phyloP scores from a whole-genome alignment of 2,797 vertebrate species.

The Thalassophryne amazonica region DNA sequence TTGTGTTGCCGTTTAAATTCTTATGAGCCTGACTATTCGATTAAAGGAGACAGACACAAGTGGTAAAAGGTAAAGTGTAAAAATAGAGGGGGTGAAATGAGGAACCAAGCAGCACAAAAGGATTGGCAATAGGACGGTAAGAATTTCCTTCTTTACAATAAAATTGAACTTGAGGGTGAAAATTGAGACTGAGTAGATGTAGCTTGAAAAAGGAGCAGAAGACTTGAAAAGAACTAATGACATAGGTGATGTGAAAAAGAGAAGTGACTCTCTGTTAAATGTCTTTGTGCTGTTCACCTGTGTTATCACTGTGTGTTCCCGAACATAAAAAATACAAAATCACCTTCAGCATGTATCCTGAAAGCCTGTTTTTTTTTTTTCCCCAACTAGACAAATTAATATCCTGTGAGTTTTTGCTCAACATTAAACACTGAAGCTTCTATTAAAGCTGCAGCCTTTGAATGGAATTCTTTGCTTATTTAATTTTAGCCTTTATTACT shows the following conservation, averaged over 20 bases:
- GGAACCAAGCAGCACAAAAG: not conserved
- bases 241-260: not conserved
- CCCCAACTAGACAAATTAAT: no score
- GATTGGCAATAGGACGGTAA: not conserved
- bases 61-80: not conserved
- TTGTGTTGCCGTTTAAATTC: no score
- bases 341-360: not conserved
- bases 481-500: not conserved
- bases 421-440: not conserved
- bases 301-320: conserved; percentile 41
- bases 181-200: no score
- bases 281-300: not conserved
- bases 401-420: not conserved
- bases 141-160: no score
- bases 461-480: not conserved
- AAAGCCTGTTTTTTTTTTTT: conserved; percentile 9
- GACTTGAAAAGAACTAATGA: not conserved
- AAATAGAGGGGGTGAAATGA: not conserved
- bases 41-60: not conserved
- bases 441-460: not conserved
- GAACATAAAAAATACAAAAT: conserved; percentile 13
- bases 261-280: conserved; percentile 1
- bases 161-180: no score
- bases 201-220: no score
- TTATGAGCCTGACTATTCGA: no score